phyloP scores from a whole-genome alignment of 2,888 invertebrate genomes.

The Cyclophora punctaria region DNA sequence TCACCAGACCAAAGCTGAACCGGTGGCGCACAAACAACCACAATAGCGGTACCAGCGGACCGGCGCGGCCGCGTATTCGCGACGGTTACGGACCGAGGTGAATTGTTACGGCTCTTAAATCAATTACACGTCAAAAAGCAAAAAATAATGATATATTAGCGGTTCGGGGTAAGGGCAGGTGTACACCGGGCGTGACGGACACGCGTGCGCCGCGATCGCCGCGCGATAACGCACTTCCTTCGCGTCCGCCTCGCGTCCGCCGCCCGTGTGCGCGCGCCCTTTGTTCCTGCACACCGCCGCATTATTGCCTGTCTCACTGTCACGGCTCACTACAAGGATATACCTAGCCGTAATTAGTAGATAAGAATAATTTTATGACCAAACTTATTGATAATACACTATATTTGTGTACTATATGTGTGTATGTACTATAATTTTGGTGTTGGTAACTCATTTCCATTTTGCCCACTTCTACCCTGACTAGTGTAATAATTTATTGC shows the following conservation, averaged over 20 bases:
- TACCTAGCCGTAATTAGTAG: constrained; percentile 2
- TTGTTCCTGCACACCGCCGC: constrained; percentile 38
- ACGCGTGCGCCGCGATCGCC: constrained; percentile 14
- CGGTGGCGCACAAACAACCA: too few species aligned
- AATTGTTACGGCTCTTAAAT: constrained; percentile 21
- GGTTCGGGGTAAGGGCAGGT: constrained; percentile 40
- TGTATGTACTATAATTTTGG: not conserved
- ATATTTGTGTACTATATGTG: too few species aligned
- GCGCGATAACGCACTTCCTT: constrained; percentile 24
- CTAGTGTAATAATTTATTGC: not conserved
- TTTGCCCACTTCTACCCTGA: not conserved
- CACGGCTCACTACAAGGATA: constrained; percentile 21
- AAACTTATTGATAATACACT: constrained; percentile 9
- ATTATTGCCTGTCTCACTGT: constrained; percentile 27
- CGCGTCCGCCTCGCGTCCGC: constrained; percentile 21
- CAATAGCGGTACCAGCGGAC: too few species aligned
- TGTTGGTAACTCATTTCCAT: not conserved
- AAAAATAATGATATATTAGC: constrained; percentile 22
- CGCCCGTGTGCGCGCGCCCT: constrained; percentile 22
- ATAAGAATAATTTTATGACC: constrained; percentile 11
- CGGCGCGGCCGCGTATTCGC: not conserved
- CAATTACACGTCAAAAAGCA: constrained; percentile 21
- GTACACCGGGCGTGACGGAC: constrained; percentile 30
- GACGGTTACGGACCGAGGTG: constrained; percentile 5
- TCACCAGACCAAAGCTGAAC: too few species aligned